Evolutionary conservation across 30 jellyfish, hydroid and myxozoan species (phyloP), one percentile per base, ranked within the genome.

Genomic region (Morbakka virulenta): DNA sequence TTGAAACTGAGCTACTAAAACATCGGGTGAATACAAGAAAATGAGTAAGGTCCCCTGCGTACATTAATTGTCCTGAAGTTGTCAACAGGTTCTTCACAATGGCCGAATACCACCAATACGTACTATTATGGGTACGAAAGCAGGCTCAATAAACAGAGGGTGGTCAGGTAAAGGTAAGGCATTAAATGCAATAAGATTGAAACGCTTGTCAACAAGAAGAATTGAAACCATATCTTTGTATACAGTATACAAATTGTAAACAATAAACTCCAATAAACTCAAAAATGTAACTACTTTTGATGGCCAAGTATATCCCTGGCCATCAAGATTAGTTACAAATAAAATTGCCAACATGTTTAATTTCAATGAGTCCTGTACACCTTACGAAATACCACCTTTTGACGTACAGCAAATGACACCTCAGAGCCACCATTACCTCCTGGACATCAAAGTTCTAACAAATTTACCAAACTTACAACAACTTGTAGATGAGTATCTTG

Each of bases 21-120:
- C 72, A 61, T 61, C 36, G 72, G 51, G 72, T 3, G 72, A 61
- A 36, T 23, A 36, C 72, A 0, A 61, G 72, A 61, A 61, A 61
- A 36, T 0, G 63, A 65, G n/a, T 65, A 25, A 1, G 77, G 61
- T 65, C 61, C 52, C 52, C 4, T 22, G 52, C 77, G 9, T 31
- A 32, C 61, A 65, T 25, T 28, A 65, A 25, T 31, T 61, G 33
- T 61, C 77, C 77, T 28, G 77, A 29, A 1, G 69, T 65, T 65
- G 77, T 65, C 77, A 31, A 65, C 61, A 0, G 77, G 77, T 65
- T 65, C 77, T 65, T 22, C 69, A 65, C 77, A 65, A 65, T 65
- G 77, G 61, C 33, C 1, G 77, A 65, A 65, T 65, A 65, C 77
- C 77, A 65, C 63, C 77, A 65, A 2, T 65, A 65, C 33, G 77